Base-by-base conservation (phyloP, 2,888 invertebrate genomes). In the Dendrolimus houi region DNA sequence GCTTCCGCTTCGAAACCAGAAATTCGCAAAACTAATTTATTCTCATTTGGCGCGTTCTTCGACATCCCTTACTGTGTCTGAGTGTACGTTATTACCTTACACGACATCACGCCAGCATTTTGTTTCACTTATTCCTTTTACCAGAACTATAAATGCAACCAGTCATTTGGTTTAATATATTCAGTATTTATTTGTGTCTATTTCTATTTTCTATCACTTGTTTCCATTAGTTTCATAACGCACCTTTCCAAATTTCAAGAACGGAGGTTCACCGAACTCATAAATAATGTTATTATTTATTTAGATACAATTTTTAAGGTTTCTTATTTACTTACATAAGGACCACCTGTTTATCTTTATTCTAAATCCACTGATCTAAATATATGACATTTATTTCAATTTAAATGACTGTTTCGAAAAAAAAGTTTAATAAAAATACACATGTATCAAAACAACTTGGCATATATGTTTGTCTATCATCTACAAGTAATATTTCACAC, bases 191-290 rank as follows among this genome's bases (percentile, higher is more conserved):
- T 58, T 54, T 47, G 56, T 53, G 54, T 56, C 53, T 52, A 56
- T 55, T 55, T 59, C 52, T 52, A 56, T 55, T 55, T 59, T 47
- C 55, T 54, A 29, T 29, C 29, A 57, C 53, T 52, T 54, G 42
- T 17, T 60, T 55, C 56, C 60, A 56, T 52, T 59, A 63, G 68
- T 76, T 74, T 76, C 75, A 74, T 71, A 69, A 76, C 72, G 71
- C 70, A 74, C 75, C 75, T 86, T 85, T 83, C 77, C 78, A 74
- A 70, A 72, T 81, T 82, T 81, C 70, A 72, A 76, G 72, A 83
- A 80, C 82, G 76, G 77, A 85, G 85, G 88, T 87, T 88, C 88
- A 84, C 80, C 78, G 87, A 87, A 87, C 88, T 79, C 75, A 68
- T 69, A 67, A 65, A 58, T 68, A 67, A 65, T 64, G 70, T 65